Percentiles rank a stretch among this genome's conserved stretches.
These are phyloP conservation scores for Ptychadena robeensis DNA, from an alignment of 2,797 vertebrate genomes.

Conservation along the genomic window DNA sequence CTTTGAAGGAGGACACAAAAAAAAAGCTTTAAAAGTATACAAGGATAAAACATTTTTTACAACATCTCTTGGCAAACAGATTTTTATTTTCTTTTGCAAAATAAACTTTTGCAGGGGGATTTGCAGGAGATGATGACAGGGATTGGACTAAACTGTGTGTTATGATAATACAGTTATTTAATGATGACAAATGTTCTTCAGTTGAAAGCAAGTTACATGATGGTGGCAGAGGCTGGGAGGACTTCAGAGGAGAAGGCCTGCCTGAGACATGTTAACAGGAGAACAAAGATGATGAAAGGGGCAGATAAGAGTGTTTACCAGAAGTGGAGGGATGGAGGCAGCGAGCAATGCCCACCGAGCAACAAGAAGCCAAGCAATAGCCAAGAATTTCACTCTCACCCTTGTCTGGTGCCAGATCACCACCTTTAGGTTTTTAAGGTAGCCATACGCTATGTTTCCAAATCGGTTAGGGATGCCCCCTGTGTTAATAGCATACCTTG, in stretches of 20 bases:
- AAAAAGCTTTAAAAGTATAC: slow-evolving; percentile 30
- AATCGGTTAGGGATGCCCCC: too few species aligned
- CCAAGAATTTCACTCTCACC: neutral
- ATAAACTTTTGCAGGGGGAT: slow-evolving; percentile 66
- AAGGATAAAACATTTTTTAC: slow-evolving; percentile 38
- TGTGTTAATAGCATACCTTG: too few species aligned
- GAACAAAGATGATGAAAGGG: slow-evolving; percentile 37
- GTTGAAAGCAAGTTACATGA: slow-evolving; percentile 32
- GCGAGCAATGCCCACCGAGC: neutral
- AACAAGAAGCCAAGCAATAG: neutral
- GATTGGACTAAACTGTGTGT: slow-evolving; percentile 48
- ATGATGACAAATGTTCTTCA: slow-evolving; percentile 57
- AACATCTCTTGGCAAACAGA: slow-evolving; percentile 67
- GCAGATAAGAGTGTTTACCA: slow-evolving; percentile 48
- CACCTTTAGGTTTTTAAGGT: neutral
- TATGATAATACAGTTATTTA: slow-evolving; percentile 54
- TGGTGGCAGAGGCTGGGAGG: slow-evolving; percentile 25
- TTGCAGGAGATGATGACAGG: slow-evolving; percentile 52
- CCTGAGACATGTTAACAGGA: slow-evolving; percentile 37
- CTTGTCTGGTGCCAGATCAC: neutral
- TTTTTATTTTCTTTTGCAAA: slow-evolving; percentile 69
- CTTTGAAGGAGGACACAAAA: slow-evolving; percentile 68
- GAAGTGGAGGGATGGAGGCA: neutral
- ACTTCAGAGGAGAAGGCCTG: slow-evolving; percentile 43
- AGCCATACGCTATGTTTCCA: too few species aligned